Base-by-base conservation (phyloP, 2,888 invertebrate species). In the Argynnis bischoffii region DNA sequence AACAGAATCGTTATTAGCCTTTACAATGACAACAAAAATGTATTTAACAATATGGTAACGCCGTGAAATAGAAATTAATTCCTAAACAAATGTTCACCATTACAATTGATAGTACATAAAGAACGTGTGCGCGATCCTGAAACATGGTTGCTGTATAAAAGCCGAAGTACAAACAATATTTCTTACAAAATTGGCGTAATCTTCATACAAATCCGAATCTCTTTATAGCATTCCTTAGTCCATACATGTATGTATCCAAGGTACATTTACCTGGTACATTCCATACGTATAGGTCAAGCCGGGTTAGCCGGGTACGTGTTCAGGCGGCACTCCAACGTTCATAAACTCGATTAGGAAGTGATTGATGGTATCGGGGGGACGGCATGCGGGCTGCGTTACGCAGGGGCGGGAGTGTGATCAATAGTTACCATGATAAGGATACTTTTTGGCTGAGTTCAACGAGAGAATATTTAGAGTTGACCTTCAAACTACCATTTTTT, bases 281-380 rank as follows among this genome's bases (percentile, higher is more conserved):
- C 66, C 48, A 54, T 55, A 55, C 21, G 66, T 64, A 69, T 66
- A 67, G 72, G 75, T 74, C 70, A 73, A 73, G 56, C 63, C 69
- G 64, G 69, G 72, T 53, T 61, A 51, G 35, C 51, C 41, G 15
- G 61, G 72, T 72, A 72, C 72, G 60, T 73, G 69, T 72, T 66
- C 70, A 74, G 78, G 76, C 66, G 64, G 65, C 78, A 78, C 80
- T 80, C 79, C 78, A 81, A 79, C 79, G 82, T 79, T 85, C 77
- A 84, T 86, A 85, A 84, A 88, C 86, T 86, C 83, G 84, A 88
- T 88, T 85, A 88, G 83, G 80, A 82, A 78, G 78, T 88, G 88
- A 89, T 88, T 87, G 78, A 79, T 77, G 75, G 84, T 71, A 72
- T 75, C 74, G 70, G 73, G 75, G 72, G 76, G 75, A 74, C 72